A percentile compares a stretch with the other conserved stretches of the same genome.
Evolutionary conservation across 2,888 invertebrate genomes (phyloP).

Genomic region (Hirtodrosophila duncani): DNA sequence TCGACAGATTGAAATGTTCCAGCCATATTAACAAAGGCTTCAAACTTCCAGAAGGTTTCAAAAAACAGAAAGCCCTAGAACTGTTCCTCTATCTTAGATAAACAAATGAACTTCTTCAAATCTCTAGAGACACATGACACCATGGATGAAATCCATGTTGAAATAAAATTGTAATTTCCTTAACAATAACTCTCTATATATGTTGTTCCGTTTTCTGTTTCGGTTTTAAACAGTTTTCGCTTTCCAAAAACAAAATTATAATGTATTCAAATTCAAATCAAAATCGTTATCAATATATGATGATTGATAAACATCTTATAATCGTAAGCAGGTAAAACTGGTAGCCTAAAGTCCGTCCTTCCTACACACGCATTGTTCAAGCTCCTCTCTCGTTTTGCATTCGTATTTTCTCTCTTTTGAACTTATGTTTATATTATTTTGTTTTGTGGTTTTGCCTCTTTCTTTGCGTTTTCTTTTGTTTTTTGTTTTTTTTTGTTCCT

Average conservation of each 20-base stretch:
- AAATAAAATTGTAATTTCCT: no score
- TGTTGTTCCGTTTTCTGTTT: no score
- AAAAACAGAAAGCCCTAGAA: no score
- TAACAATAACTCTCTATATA: no score
- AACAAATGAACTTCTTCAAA: no score
- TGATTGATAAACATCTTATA: slow-evolving; percentile 1
- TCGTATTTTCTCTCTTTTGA: slow-evolving; percentile 26
- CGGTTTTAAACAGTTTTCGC: slow-evolving; percentile 1
- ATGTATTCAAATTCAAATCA: slow-evolving; percentile 37
- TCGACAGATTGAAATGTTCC: no score
- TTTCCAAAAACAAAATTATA: slow-evolving; percentile 19
- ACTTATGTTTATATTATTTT: slow-evolving; percentile 22
- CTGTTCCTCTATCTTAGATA: no score
- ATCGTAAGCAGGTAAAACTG: slow-evolving; percentile 76
- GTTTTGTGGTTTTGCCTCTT: slow-evolving; percentile 61
- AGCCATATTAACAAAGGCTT: no score
- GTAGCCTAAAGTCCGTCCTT: slow-evolving; percentile 76
- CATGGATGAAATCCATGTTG: no score
- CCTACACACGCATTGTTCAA: slow-evolving; percentile 30
- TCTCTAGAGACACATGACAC: no score
- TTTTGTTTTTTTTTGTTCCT: slow-evolving; percentile 41
- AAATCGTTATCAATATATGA: slow-evolving; percentile 58
- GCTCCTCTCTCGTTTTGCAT: slow-evolving; percentile 27
- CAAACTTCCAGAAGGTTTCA: no score
- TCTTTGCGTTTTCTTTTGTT: slow-evolving; percentile 53